Conservation (phyloP, 2,797 vertebrate genomes). For the Chelmon rostratus region DNA sequence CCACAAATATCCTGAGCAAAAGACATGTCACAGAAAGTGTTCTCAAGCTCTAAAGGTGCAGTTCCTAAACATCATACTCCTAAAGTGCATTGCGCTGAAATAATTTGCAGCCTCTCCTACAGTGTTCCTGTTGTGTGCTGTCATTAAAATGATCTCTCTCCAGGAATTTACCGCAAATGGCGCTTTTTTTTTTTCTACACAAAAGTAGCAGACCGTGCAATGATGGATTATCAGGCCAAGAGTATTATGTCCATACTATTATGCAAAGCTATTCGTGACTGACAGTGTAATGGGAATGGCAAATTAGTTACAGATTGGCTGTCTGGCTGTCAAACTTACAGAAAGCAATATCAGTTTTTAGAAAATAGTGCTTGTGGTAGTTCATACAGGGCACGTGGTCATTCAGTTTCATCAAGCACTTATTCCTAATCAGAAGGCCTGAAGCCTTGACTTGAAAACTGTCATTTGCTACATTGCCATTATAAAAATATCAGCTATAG, state of each 20-base stretch:
- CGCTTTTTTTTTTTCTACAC: not conserved
- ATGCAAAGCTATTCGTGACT: constrained; percentile 52
- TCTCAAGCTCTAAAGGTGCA: not conserved
- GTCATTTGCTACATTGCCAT: no score
- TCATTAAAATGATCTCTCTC: constrained; percentile 24
- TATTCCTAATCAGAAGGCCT: not conserved
- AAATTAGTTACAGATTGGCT: constrained; percentile 47
- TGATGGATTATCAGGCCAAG: constrained; percentile 57
- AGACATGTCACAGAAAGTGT: not conserved
- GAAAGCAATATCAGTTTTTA: constrained; percentile 37
- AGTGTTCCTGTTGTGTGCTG: constrained; percentile 15
- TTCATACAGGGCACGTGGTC: not conserved
- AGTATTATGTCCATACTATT: constrained; percentile 45
- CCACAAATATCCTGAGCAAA: not conserved
- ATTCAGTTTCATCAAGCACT: constrained; percentile 21
- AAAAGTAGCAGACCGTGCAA: constrained; percentile 34
- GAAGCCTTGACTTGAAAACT: not conserved
- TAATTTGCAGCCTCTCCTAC: not conserved
- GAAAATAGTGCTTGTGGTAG: constrained; percentile 29
- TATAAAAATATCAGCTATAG: no score
- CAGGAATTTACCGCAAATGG: constrained; percentile 18
- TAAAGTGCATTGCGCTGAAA: constrained; percentile 6
- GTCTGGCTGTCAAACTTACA: constrained; percentile 24
- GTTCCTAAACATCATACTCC: constrained; percentile 9
- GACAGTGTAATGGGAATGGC: constrained; percentile 39